Percentiles rank a stretch among this genome's conserved stretches.
phyloP scores from a whole-genome alignment of 2,888 invertebrate species.

The Cremastinae sp. region DNA sequence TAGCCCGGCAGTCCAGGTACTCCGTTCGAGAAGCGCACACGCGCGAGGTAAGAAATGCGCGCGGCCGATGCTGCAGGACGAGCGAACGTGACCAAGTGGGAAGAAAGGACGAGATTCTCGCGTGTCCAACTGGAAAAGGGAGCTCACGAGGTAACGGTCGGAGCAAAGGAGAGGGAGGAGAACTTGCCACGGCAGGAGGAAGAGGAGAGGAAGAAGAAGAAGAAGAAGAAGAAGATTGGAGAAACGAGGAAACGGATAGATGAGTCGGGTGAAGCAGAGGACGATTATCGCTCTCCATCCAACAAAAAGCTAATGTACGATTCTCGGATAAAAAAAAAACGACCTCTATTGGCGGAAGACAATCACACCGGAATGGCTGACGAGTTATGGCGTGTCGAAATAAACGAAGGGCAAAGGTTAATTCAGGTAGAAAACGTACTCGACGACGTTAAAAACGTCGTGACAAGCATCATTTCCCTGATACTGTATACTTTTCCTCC shows the following conservation, averaged over 20 bases:
- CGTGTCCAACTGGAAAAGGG: slow-evolving; percentile 61
- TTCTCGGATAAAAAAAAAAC: slow-evolving; percentile 12
- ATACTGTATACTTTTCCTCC: too few species aligned
- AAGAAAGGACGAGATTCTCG: slow-evolving; percentile 60
- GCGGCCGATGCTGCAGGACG: slow-evolving; percentile 18
- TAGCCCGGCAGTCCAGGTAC: slow-evolving; percentile 68
- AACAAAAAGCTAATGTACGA: slow-evolving; percentile 67
- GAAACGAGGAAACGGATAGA: slow-evolving; percentile 25
- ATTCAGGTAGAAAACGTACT: slow-evolving; percentile 12
- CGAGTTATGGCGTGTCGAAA: background rate
- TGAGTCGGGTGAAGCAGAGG: slow-evolving; percentile 26
- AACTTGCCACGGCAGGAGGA: slow-evolving; percentile 2
- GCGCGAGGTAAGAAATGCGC: slow-evolving; percentile 17
- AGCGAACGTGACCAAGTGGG: slow-evolving; percentile 50
- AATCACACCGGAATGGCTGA: background rate
- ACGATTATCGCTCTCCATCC: slow-evolving; percentile 44
- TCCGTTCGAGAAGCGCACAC: slow-evolving; percentile 49
- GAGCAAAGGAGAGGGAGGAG: slow-evolving; percentile 24
- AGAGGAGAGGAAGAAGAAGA: slow-evolving; percentile 26
- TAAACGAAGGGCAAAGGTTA: too few species aligned
- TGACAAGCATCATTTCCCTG: too few species aligned
- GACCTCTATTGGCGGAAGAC: slow-evolving; percentile 69
- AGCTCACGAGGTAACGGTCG: slow-evolving; percentile 39
- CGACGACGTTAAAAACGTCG: background rate
- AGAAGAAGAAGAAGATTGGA: slow-evolving; percentile 22